These are phyloP conservation scores for Dendrocopos noguchii DNA, from an alignment of 2,113 vertebrate species.

Conservation along the genomic window DNA sequence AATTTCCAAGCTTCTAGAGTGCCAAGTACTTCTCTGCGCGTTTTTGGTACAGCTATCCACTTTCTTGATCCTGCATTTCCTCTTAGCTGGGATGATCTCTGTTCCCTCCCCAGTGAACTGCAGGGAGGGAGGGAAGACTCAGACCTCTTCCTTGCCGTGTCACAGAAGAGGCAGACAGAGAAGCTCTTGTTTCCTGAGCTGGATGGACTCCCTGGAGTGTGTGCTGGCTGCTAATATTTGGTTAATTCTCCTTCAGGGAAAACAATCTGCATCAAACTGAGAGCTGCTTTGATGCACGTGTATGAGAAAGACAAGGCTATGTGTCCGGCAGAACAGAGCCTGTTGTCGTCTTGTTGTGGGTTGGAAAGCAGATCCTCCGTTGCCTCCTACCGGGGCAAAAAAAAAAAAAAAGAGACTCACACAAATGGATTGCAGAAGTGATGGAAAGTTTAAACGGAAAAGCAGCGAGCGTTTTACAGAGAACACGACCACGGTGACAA, in stretches of 20 bases:
- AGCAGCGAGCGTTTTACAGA: too few species aligned
- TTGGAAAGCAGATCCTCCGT: too few species aligned
- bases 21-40: neutral
- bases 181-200: neutral
- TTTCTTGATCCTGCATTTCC: conserved; percentile 10
- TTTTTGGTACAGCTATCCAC: neutral
- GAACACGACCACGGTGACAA: too few species aligned
- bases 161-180: neutral
- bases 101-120: neutral
- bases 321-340: neutral
- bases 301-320: neutral
- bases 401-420: too few species aligned
- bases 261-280: neutral
- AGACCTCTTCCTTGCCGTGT: neutral
- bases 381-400: too few species aligned
- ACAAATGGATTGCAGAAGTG: too few species aligned
- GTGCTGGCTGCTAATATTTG: neutral
- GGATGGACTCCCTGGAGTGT: neutral
- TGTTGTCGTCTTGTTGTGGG: neutral
- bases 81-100: neutral
- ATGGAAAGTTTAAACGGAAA: too few species aligned
- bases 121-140: neutral
- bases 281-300: neutral
- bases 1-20: neutral
- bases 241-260: neutral